Base-by-base conservation (phyloP, 2,888 invertebrate genomes). In the Hydropsyche betteni region DNA sequence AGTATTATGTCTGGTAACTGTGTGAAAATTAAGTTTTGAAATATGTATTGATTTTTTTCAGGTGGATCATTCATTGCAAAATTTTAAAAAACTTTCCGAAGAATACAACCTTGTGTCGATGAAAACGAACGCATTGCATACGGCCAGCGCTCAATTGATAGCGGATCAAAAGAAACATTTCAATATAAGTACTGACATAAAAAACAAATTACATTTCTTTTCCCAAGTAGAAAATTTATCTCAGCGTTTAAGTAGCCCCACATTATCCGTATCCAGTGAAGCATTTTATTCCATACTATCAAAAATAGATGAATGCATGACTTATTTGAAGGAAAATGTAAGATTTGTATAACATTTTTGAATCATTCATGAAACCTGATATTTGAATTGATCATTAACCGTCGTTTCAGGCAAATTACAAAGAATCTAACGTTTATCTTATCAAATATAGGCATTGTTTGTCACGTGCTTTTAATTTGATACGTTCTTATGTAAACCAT, bases 121-220 rank as follows among this genome's bases (percentile, higher is more conserved):
- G 77, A 98, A 97, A 86, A 98, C 98, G 0, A 96, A 94, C 83
- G 94, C 96, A 0, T 86, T 98, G 4, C 97, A 98, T 83, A 91
- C 91, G 76, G 94, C 95, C 80, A 98, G 98, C 83, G 97, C 98
- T 82, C 94, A 97, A 82, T 86, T 98, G 6, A 90, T 97, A 78
- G 92, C 93, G 1, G 96, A 98, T 82, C 97, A 97, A 86, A 92
- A 91, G 71, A 91, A 93, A 80, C 87, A 98, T 6, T 94, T 94
- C 80, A 90, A 90, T 80, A 91, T 94, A 78, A 94, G 94, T 79
- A 92, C 93, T 78, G 92, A 92, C 75, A 92, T 98, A 74, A 92
- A 93, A 70, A 90, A 92, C 75, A 92, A 93, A 79, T 84, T 98
- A 5, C 91, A 93, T 69, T 95, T 94, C 83, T 98, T 98, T 83